phyloP scores from a whole-genome alignment of 2,113 vertebrate species.

The Amphiprion percula region DNA sequence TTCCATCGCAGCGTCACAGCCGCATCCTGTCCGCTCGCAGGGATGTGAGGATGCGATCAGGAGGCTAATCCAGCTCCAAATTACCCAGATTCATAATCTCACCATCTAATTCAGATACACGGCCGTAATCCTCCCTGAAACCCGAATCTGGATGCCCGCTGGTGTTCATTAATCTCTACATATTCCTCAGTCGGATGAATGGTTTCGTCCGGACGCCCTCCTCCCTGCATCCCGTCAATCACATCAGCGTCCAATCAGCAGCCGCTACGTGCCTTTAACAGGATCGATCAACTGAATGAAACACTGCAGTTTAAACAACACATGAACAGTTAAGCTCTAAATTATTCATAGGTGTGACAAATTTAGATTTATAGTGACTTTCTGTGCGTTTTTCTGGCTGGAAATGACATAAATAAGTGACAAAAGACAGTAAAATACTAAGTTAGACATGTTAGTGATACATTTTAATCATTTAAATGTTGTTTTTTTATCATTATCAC shows the following conservation, averaged over 20 bases:
- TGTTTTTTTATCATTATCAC: too few species aligned
- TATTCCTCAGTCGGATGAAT: constrained; percentile 42
- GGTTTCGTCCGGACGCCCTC: constrained; percentile 64
- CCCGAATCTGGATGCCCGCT: background rate
- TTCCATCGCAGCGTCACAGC: constrained; percentile 50
- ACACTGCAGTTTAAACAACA: background rate
- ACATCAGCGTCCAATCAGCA: constrained; percentile 69
- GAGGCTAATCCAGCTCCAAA: constrained; percentile 67
- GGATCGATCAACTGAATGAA: constrained; percentile 34
- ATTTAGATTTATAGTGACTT: too few species aligned
- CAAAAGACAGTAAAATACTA: too few species aligned
- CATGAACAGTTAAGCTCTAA: too few species aligned
- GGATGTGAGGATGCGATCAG: constrained; percentile 10
- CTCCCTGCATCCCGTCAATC: constrained; percentile 39
- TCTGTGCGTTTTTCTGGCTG: too few species aligned
- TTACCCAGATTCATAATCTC: constrained; percentile 64
- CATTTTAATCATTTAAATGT: too few species aligned
- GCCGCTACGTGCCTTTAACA: constrained; percentile 57
- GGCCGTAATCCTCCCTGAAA: constrained; percentile 50
- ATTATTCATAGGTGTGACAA: too few species aligned
- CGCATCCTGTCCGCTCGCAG: constrained; percentile 40
- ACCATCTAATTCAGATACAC: constrained; percentile 29
- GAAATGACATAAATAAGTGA: too few species aligned
- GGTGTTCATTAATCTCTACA: constrained; percentile 16
- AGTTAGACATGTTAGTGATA: too few species aligned